Base-by-base conservation (phyloP, 2,888 invertebrate species). In the Nomada ferruginata region DNA sequence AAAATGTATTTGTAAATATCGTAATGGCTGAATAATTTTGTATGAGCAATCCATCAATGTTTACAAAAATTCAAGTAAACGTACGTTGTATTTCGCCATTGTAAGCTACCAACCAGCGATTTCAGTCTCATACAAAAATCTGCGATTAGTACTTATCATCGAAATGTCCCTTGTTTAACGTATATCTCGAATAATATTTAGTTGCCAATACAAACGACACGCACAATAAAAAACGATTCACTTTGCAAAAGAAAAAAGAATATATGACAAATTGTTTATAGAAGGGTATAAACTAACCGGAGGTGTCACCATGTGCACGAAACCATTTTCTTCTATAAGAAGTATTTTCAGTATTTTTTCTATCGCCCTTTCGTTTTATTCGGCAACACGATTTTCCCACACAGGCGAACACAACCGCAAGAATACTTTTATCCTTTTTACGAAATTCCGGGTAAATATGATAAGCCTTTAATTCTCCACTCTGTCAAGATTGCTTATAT, bases 221-320 rank as follows among this genome's bases (percentile, higher is more conserved):
- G 9, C 15, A 29, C 52, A n/a, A 71, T 47, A 36, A 7, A 44
- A 44, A 10, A 13, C 2, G 55, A 76, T 69, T 76, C 50, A 23
- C 44, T 70, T 52, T 10, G 7, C 36, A 36, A 36, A 10, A 75
- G 61, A 57, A 59, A 64, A 79, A 68, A 15, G 36, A 36, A 36
- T 36, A 36, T 76, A 72, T 63, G 74, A 69, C 71, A 69, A 83
- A 81, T 79, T 83, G 81, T 87, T 87, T 87, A 85, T 80, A 83
- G 69, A 26, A 80, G 66, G 66, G 77, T 64, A 79, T 80, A 83
- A 85, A 91, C 91, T 91, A 86, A 91, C 91, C 88, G 87, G 89
- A 85, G 87, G 89, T 91, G 89, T 92, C 91, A 92, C 89, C 92
- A 92, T 91, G 90, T 92, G 92, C 90, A 89, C 84, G 85, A 80